Base-by-base conservation (phyloP, 2,113 vertebrate genomes). In the Peromyscus maniculatus region DNA sequence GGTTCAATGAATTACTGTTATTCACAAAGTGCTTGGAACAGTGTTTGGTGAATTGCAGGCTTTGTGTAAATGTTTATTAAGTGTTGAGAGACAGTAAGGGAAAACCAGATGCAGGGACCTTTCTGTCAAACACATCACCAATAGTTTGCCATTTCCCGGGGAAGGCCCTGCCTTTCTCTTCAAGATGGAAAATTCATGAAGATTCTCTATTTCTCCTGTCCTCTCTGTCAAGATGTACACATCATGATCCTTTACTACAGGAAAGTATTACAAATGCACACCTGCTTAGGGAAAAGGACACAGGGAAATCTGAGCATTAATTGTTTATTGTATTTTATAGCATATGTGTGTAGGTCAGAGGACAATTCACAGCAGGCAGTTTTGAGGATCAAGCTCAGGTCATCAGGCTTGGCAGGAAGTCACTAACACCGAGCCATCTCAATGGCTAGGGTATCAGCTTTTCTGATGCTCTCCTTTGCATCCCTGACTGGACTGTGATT, bases 21-120 rank as follows among this genome's bases (percentile, higher is more conserved):
- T 62, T 95, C 92, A 84, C 36, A 79, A 43, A 69, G 66, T 88
- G 71, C 77, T 95, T 55, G 86, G 33, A 88, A 46, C 4, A 75
- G 15, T 59, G 33, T 87, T 88, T 96, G 84, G 59, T 28, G 19
- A 52, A 74, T 31, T 17, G 5, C 8, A 64, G 69, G 26, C 8
- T 71, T 69, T 88, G 8, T 17, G 26, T 59, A 89, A 88, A 94
- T 75, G 15, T 52, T 93, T 87, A 55, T 59, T 86, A 75, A 93
- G 26, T n/a, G 5, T 9, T 94, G 84, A 91, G 49, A 15, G 77
- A 28, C 46, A 24, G 33, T 24, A 39, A 66, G 39, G 71, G 80
- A 92, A 94, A 96, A n/a, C 17, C 69, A 79, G 79, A 96, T 26
- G 16, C 4, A 43, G 43, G 46, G 21, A 67, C 64, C 31, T 79